Percentiles rank a stretch among this genome's conserved stretches.
Evolutionary conservation across 2,888 invertebrate genomes (phyloP).

Genomic region (Rapana venosa): DNA sequence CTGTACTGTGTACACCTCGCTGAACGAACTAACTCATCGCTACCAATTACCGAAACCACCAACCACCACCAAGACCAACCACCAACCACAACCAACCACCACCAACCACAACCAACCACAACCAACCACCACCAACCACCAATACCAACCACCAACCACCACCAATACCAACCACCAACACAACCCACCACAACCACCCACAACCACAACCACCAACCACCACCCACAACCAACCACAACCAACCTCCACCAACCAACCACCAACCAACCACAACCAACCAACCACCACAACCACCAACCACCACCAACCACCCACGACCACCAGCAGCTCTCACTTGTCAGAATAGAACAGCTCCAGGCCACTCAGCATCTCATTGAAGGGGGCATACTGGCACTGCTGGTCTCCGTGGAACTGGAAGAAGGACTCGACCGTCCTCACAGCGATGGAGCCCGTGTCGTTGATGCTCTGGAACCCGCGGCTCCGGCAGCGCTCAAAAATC

Average conservation of each 20-base stretch:
- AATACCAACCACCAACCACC: too few relatives aligned
- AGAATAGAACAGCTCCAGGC: conserved; percentile 34
- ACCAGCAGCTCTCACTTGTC: background rate
- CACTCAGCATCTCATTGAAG: conserved; percentile 21
- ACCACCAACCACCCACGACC: background rate
- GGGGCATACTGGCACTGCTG: conserved; percentile 44
- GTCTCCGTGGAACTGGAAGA: conserved; percentile 49
- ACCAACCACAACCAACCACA: too few relatives aligned
- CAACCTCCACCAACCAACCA: too few relatives aligned
- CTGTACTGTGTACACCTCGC: too few relatives aligned
- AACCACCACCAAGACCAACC: too few relatives aligned
- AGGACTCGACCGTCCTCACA: conserved; percentile 2
- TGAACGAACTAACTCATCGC: too few relatives aligned
- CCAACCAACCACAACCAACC: too few relatives aligned
- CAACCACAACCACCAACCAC: background rate
- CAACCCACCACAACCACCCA: background rate
- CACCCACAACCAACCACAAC: too few relatives aligned
- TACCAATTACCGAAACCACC: too few relatives aligned
- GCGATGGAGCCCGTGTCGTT: conserved; percentile 25
- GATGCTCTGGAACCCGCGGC: conserved; percentile 1
- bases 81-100: too few relatives aligned
- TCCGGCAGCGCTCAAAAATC: background rate
- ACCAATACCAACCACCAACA: too few relatives aligned
- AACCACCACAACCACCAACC: background rate
- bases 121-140: too few relatives aligned